Conservation (phyloP, 2,113 vertebrate species). For the Trematomus loennbergii region DNA sequence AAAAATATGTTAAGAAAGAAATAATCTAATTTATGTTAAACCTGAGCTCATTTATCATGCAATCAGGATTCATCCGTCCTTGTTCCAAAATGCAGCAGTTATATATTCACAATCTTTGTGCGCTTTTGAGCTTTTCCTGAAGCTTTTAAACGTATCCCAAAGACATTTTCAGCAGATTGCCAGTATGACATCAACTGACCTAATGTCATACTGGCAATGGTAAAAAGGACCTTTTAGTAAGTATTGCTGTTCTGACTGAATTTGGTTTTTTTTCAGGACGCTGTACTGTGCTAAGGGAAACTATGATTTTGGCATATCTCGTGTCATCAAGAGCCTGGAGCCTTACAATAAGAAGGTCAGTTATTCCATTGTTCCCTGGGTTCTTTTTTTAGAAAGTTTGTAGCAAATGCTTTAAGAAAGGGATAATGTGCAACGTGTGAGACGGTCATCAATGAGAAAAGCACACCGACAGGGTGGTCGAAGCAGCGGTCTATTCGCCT, state of each 20-base stretch:
- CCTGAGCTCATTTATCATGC: too few species aligned
- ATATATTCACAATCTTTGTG: too few species aligned
- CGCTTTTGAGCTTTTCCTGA: not conserved
- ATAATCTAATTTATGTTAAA: too few species aligned
- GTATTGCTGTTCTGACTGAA: not conserved
- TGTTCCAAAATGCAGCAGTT: too few species aligned
- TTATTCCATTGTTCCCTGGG: not conserved
- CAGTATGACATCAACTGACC: not conserved
- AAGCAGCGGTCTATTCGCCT: too few species aligned
- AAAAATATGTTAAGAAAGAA: too few species aligned
- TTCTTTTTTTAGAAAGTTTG: not conserved
- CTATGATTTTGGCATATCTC: constrained; percentile 96
- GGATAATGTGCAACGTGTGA: too few species aligned
- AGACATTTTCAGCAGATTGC: too few species aligned
- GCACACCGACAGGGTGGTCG: too few species aligned
- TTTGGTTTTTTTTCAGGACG: constrained; percentile 78
- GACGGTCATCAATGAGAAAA: too few species aligned
- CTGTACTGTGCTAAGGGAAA: constrained; percentile 97
- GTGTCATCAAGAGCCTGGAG: constrained; percentile 97
- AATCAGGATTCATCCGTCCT: too few species aligned
- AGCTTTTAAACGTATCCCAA: not conserved
- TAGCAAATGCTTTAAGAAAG: not conserved
- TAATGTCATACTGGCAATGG: too few species aligned
- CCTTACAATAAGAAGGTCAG: constrained; percentile 94
- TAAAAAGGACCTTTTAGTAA: not conserved